A percentile compares a stretch with the other conserved stretches of the same genome.
Evolutionary conservation across 2,888 invertebrate genomes (phyloP).

Genomic region (Protodeltote pygarga): DNA sequence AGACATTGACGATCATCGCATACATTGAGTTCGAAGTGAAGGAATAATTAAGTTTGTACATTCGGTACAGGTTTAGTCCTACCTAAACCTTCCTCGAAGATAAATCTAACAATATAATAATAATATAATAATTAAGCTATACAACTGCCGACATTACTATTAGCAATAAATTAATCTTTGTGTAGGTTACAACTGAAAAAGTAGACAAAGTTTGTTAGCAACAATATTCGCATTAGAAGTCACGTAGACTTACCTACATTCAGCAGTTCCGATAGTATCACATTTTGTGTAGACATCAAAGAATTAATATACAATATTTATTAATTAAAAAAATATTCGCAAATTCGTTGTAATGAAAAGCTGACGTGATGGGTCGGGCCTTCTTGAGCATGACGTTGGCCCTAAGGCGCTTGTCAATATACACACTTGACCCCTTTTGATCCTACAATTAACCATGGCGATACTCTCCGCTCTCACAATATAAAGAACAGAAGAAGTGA

Average conservation of each 20-base stretch:
- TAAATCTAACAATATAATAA: too few species aligned
- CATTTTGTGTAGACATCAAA: constrained; percentile 14
- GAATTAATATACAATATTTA: constrained; percentile 14
- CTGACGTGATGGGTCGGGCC: constrained; percentile 47
- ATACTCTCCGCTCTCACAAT: constrained; percentile 65
- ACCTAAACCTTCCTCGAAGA: too few species aligned
- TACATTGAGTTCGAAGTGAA: too few species aligned
- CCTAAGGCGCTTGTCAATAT: constrained; percentile 84
- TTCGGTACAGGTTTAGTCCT: too few species aligned
- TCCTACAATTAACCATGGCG: constrained; percentile 84
- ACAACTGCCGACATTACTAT: too few species aligned
- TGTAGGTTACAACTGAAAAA: neutral
- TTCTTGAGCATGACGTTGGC: constrained; percentile 78
- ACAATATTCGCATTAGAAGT: neutral
- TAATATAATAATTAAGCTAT: too few species aligned
- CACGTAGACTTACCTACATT: constrained; percentile 7
- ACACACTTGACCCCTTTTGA: constrained; percentile 87
- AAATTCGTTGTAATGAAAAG: constrained; percentile 42
- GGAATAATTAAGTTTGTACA: too few species aligned
- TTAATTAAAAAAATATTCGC: constrained; percentile 38
- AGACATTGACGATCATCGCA: too few species aligned
- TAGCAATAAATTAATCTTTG: too few species aligned
- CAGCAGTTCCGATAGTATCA: constrained; percentile 11
- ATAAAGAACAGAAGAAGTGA: constrained; percentile 30
- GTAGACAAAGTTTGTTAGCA: neutral